Evolutionary conservation across 2,888 invertebrate species (phyloP).

Genomic region (Stenoptilia bipunctidactyla): DNA sequence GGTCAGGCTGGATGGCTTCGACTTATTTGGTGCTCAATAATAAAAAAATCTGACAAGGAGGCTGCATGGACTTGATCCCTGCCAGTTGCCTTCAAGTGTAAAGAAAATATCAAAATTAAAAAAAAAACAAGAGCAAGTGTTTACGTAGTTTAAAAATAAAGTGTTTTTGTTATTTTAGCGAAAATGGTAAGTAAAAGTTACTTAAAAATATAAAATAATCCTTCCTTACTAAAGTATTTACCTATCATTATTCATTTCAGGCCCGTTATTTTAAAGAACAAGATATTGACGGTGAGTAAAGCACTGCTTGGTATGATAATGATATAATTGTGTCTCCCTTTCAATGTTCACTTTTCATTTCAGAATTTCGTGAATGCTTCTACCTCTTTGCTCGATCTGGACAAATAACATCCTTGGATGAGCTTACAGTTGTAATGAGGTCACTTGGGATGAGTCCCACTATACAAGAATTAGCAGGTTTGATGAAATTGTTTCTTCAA

Average conservation of each 20-base stretch:
- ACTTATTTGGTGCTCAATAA: no score
- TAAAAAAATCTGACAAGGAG: no score
- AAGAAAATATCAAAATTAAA: no score
- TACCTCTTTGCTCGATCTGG: constrained; percentile 93
- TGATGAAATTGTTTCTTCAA: no score
- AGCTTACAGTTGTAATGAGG: constrained; percentile 93
- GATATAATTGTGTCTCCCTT: not conserved
- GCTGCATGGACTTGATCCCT: no score
- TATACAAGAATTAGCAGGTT: constrained; percentile 85
- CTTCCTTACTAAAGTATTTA: no score
- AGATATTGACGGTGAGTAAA: constrained; percentile 89
- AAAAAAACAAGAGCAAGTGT: no score
- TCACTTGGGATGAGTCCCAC: constrained; percentile 95
- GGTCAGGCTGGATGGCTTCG: no score
- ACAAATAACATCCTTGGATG: constrained; percentile 89
- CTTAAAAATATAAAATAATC: not conserved
- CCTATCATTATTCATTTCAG: constrained; percentile 63
- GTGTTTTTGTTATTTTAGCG: no score
- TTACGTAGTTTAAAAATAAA: no score
- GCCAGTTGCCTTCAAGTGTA: no score
- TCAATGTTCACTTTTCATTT: constrained; percentile 23
- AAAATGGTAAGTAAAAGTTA: constrained; percentile 7
- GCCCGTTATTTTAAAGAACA: constrained; percentile 94
- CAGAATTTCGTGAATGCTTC: constrained; percentile 97
- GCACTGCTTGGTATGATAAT: not conserved